Conservation (phyloP, 2,888 invertebrate species). For the Euclidia mi region DNA sequence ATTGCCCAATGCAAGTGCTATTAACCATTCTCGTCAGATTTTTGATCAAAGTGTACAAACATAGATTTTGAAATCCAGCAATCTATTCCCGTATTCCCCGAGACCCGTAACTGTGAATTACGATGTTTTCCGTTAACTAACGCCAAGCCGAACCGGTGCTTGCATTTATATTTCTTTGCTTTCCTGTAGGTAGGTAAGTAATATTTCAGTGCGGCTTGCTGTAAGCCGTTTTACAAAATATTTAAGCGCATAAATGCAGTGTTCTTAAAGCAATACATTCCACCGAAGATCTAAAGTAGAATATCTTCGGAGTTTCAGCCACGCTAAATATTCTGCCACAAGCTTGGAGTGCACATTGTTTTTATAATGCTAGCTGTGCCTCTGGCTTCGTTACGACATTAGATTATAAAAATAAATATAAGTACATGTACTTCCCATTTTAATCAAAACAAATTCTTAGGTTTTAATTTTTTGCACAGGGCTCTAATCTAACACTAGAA, state of each 20-base stretch:
- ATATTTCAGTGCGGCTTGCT: constrained; percentile 17
- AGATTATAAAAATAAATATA: too few species aligned
- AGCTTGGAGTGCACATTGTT: too few species aligned
- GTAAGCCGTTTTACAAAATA: constrained; percentile 17
- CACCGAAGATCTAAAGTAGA: constrained; percentile 2
- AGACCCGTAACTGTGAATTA: constrained; percentile 10
- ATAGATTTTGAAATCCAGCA: too few species aligned
- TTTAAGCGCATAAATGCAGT: constrained; percentile 1
- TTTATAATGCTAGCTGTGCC: too few species aligned
- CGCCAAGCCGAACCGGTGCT: constrained; percentile 11
- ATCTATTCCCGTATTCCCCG: neutral
- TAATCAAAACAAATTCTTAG: too few species aligned
- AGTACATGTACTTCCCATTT: too few species aligned
- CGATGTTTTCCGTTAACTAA: constrained; percentile 18
- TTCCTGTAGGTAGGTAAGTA: constrained; percentile 17
- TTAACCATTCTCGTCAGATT: too few species aligned
- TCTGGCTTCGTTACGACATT: too few species aligned
- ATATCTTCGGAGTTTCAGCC: constrained; percentile 7
- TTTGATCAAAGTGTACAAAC: too few species aligned
- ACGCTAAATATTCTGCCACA: neutral
- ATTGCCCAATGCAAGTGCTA: too few species aligned
- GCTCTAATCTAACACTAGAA: too few species aligned
- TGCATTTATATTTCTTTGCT: constrained; percentile 13
- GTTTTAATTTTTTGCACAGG: too few species aligned
- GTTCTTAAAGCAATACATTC: constrained; percentile 3